These are phyloP conservation scores for rat (Rattus norvegicus) DNA, from an alignment of 2,113 vertebrate genomes.

Conservation along the genomic window GRCr8 NC_086031.1:36772001-36772500, in stretches of 20 bases:
- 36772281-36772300: not conserved
- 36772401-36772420: not conserved
- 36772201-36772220: not conserved
- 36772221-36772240: too few species aligned
- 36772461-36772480: not conserved
- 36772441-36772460: not conserved
- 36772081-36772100: too few species aligned
- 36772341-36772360: too few species aligned
- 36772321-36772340: too few species aligned
- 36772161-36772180: not conserved
- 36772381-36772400: too few species aligned
- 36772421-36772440: not conserved
- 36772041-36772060: not conserved
- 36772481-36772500: not conserved
- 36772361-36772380: not conserved
- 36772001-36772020: not conserved
- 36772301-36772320: not conserved
- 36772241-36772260: too few species aligned
- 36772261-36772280: not conserved
- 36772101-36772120: not conserved
- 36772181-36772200: not conserved
- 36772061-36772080: not conserved
- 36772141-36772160: not conserved
- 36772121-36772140: not conserved
- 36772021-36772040: not conserved